Base-by-base conservation (phyloP, 2,113 vertebrate genomes). In the Isurus oxyrinchus region DNA sequence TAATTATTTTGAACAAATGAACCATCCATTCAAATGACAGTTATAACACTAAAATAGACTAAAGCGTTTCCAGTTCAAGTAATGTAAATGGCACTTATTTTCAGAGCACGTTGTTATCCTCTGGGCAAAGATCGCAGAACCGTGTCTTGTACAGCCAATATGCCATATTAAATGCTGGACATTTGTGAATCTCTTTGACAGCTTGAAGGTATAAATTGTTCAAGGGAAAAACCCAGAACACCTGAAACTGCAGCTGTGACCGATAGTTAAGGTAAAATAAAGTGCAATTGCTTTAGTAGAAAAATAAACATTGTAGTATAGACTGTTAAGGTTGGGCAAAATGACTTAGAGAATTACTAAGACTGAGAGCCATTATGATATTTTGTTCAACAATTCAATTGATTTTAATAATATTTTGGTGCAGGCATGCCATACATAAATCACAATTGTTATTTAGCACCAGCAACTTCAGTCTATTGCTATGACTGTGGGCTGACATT, bases 161-260 rank as follows among this genome's bases (percentile, higher is more conserved):
- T 49, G 8, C 63, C 61, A 44, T 27, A 31, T 21, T 40, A 44
- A 69, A 69, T 49, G 21, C 44, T 69, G 63, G 63, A 69, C 94
- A 69, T 95, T 69, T 69, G 94, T 95, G 40, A 95, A 61, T 49
- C 63, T 11, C 40, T 69, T 23, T 53, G 94, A 69, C 66, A 95
- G 94, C 94, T 49, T 69, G 40, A 6, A 66, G 63, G 44, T 53
- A 95, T 1, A 69, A 31, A 25, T 21, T 13, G 63, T 44, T 44
- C 40, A 31, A 59, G 40, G 14, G 94, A 6, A 69, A 95, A 95
- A 49, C 44, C 0, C 66, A 25, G 23, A 67, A 49, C 40, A 95
- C 94, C 94, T 69, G 94, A 69, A 40, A 69, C 66, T 69, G 4
- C 66, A 95, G 94, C 94, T 95, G 94, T 49, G 21, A 69, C 66